Evolutionary conservation across 2,888 invertebrate genomes (phyloP).

Genomic region (Ophioninae sp.): DNA sequence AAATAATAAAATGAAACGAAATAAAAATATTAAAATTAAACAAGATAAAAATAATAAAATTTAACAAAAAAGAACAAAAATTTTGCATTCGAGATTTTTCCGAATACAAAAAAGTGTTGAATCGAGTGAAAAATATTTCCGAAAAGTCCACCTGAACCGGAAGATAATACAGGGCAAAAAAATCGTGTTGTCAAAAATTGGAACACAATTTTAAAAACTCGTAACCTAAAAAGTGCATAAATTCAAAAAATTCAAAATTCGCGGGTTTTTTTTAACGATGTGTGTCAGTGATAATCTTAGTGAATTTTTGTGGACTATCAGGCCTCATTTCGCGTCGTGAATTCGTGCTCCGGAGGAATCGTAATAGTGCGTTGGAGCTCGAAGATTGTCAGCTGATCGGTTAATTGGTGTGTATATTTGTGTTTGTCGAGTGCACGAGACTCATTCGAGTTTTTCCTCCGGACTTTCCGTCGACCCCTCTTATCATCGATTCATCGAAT

Average conservation of each 20-base stretch:
- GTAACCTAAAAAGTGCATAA: constrained; percentile 6
- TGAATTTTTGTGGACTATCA: neutral
- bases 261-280: constrained; percentile 4
- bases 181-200: neutral
- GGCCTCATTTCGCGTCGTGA: neutral
- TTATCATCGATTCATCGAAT: neutral
- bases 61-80: neutral
- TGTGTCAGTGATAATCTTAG: neutral
- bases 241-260: constrained; percentile 21
- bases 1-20: neutral
- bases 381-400: constrained; percentile 34
- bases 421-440: neutral
- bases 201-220: neutral
- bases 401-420: constrained; percentile 34
- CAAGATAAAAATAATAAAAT: neutral
- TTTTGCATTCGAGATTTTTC: neutral
- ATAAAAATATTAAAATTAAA: neutral
- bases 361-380: neutral
- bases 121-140: neutral
- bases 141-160: neutral
- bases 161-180: neutral
- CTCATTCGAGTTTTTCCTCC: neutral
- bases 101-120: neutral
- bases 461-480: neutral
- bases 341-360: neutral